These are phyloP conservation scores for Sula dactylatra DNA, from an alignment of 2,113 vertebrate genomes.

Conservation along the genomic window DNA sequence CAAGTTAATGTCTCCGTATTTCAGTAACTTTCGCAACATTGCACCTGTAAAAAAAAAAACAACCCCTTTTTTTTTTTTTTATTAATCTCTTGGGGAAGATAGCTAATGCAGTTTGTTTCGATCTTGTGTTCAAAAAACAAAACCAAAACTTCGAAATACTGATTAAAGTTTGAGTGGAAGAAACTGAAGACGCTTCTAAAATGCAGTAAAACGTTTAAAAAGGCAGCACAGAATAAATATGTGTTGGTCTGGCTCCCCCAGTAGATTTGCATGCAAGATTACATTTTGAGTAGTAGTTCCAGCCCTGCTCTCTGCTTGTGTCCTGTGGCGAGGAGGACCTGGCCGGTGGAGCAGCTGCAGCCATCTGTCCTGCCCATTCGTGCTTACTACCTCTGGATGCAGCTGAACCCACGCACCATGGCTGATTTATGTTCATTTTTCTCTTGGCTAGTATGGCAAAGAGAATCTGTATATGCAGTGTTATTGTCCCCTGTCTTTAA, in stretches of 20 bases:
- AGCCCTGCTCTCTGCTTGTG: not conserved
- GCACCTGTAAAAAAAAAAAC: not conserved
- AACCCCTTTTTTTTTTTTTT: fast-evolving
- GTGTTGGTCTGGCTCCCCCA: not conserved
- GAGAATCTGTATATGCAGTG: not conserved
- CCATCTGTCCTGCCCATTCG: not conserved
- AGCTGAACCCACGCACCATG: not conserved
- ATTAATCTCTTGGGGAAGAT: not conserved
- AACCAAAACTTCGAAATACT: not conserved
- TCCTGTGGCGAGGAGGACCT: not conserved
- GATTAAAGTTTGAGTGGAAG: not conserved
- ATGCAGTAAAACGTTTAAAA: not conserved
- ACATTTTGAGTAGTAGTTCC: not conserved
- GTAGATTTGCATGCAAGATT: not conserved
- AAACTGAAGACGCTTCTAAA: not conserved
- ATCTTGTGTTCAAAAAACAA: not conserved
- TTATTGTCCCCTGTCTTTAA: not conserved
- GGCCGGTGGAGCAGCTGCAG: not conserved
- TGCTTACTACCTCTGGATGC: not conserved
- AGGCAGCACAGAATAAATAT: not conserved
- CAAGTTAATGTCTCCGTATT: not conserved
- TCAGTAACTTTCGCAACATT: not conserved
- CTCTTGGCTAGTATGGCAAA: not conserved
- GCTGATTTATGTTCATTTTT: not conserved
- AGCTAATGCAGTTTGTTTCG: not conserved